Evolutionary conservation across 2,888 invertebrate genomes (phyloP).

Genomic region (Macaria liturata): DNA sequence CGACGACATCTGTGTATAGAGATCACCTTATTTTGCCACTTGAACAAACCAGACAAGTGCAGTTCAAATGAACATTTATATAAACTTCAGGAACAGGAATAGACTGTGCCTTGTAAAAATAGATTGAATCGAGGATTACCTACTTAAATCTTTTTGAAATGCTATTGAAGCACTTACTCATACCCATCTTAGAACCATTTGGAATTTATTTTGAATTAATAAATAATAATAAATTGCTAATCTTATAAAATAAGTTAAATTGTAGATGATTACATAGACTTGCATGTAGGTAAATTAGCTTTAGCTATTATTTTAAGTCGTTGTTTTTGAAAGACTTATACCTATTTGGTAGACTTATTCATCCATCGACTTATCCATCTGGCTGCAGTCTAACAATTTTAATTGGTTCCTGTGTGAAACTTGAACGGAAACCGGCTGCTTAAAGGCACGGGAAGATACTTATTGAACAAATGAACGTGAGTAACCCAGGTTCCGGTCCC

Average conservation of each 20-base stretch:
- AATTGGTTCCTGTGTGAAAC: constrained; percentile 64
- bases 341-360: not conserved
- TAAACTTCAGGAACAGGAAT: constrained; percentile 25
- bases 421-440: constrained; percentile 61
- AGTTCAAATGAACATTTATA: constrained; percentile 16
- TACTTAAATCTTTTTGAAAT: too few species aligned
- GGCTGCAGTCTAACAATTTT: constrained; percentile 10
- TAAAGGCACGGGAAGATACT: constrained; percentile 59
- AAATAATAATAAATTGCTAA: too few species aligned
- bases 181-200: too few species aligned
- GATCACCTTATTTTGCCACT: constrained; percentile 26
- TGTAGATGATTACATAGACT: too few species aligned
- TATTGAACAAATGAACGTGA: constrained; percentile 76
- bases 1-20: constrained; percentile 37
- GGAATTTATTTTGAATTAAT: too few species aligned
- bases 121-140: not conserved
- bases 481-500: constrained; percentile 73
- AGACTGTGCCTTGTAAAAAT: constrained; percentile 5
- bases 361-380: too few species aligned
- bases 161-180: too few species aligned
- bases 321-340: not conserved
- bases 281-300: too few species aligned
- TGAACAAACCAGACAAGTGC: constrained; percentile 34
- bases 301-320: not conserved
- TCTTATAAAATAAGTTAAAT: too few species aligned